Evolutionary conservation across 2,113 vertebrate species (phyloP), one percentile per base, ranked within the genome.

Genomic region (Campylomormyrus tamandua): DNA sequence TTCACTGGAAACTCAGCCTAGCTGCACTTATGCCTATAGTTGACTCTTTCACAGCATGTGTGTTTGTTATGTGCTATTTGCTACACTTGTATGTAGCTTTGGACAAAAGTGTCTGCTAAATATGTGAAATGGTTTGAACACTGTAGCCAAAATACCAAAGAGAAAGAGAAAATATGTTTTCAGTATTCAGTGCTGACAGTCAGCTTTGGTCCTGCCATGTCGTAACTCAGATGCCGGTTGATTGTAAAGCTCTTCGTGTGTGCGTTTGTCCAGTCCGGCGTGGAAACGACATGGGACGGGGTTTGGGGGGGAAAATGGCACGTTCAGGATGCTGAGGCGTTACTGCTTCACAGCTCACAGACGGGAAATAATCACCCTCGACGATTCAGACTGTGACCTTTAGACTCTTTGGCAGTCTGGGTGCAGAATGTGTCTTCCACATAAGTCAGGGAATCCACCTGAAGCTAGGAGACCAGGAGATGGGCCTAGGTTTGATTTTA

Each of bases 151-250:
- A 66, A 56, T 88, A 87, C 56, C 39, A 7, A 84, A 91, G 80
- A 88, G 66, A 85, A 92, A 80, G 3, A 17, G 50, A 31, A 89
- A 66, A 90, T 90, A 66, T 31, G 85, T 77, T 90, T 74, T 52
- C 42, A 84, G 70, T 87, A 83, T 90, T 62, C 6, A 5, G 1
- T 3, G 11, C 15, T 39, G 74, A 17, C 3, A 35, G 11, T 7
- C 74, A 77, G 27, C 11, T 39, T 39, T 42, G 74, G 35, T 77
- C 5, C 31, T 39, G 31, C 31, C 17, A 0, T 77, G 58, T 66
- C 27, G 3, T 31, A 3, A 66, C n/a, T 66, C 70, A 19, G 70
- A 39, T 11, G 74, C 74, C 10, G 83, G 45, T 24, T 3, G 83
- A 27, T 49, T 9, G 0, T 13, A 84, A 45, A 48, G 83, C 9